Evolutionary conservation across 2,113 vertebrate species (phyloP), one percentile per base, ranked within the genome.

Genomic region (Myrmecobius fasciatus): DNA sequence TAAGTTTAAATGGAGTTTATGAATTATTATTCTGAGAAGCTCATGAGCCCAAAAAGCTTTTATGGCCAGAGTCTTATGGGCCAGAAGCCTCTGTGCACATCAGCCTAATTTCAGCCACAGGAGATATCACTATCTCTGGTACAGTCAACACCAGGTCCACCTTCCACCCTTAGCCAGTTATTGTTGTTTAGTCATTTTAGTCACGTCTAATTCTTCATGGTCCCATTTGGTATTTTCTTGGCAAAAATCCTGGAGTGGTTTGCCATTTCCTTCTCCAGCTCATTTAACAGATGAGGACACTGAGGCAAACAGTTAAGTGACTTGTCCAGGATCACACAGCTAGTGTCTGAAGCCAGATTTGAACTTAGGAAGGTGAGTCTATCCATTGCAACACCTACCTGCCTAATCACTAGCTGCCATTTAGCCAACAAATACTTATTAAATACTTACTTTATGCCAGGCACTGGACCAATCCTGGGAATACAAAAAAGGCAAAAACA

Each of bases 1-100:
- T 83, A 20, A 94, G 47, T 94, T 56, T 53, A 49, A 91, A 7
- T 12, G 46, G 92, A 25, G 46, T 83, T 91, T 97, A 60, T 89
- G 49, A 90, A 89, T 94, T 75, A 89, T 94, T 75, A 2, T 48
- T 94, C 83, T 43, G 24, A 83, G 92, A 1, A 91, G 60, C 0
- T 53, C 83, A 47, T 75, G 53, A 3, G 5, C 7, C 9, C 46
- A 2, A 0, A 0, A 0, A 52, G 54, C 36, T 47, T 91, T 75
- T 25, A 28, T 47, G 89, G 47, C 8, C 11, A 53, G 11, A 93
- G 75, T 11, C 11, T 9, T 43, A 89, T 53, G 26, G 47, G 90
- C 31, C 89, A 67, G 53, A 83, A 56, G 89, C 36, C 31, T n/a
- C 1, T 17, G 48, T 48, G 20, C 11, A 49, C n/a, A 0, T 20